These are phyloP conservation scores for Drosophila mojavensis DNA, from an alignment of 1,140 invertebrate genomes.

Conservation along the genomic window DNA sequence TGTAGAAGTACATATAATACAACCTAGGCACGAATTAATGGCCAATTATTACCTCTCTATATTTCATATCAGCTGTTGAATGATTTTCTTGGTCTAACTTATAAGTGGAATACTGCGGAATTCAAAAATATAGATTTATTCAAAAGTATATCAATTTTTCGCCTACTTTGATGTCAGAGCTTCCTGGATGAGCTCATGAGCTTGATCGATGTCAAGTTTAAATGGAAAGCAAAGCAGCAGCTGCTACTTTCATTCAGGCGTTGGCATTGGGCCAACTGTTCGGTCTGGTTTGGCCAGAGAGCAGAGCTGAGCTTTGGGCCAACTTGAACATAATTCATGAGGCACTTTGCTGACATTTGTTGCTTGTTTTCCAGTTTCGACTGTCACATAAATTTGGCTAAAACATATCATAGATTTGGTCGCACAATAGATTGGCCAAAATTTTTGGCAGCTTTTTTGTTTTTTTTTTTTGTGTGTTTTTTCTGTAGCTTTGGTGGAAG, in stretches of 20 bases:
- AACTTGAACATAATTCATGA: slow-evolving; percentile 67
- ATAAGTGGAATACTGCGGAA: no score
- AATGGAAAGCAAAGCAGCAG: slow-evolving; percentile 17
- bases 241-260: slow-evolving; percentile 27
- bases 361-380: slow-evolving; percentile 75
- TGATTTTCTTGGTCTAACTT: no score
- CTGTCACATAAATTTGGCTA: slow-evolving; percentile 74
- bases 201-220: slow-evolving; percentile 5
- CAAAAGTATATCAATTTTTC: no score
- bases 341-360: slow-evolving; percentile 72
- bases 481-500: neutral
- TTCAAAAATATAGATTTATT: no score
- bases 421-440: slow-evolving; percentile 31
- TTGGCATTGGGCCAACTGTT: neutral
- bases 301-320: neutral
- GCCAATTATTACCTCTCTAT: no score
- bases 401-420: slow-evolving; percentile 41
- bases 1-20: no score
- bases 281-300: neutral
- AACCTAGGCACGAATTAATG: no score
- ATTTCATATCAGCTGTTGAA: no score
- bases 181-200: neutral
- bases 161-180: no score
- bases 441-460: slow-evolving; percentile 13
- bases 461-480: no score